Percentiles rank a stretch among this genome's conserved stretches.
Conservation (phyloP, 1,140 invertebrate genomes). For the Bombyx mori region ASM3026992v2 NC_085131.1:1508501-1509000, state of each 20-base stretch:
- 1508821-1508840: too few species aligned
- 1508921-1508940: too few species aligned
- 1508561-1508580: slow-evolving; percentile 60
- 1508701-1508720: slow-evolving; percentile 77
- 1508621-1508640: slow-evolving; percentile 55
- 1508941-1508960: too few species aligned
- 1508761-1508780: too few species aligned
- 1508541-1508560: slow-evolving; percentile 63
- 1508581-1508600: slow-evolving; percentile 58
- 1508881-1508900: too few species aligned
- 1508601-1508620: slow-evolving; percentile 68
- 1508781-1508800: too few species aligned
- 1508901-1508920: too few species aligned
- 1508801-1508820: too few species aligned
- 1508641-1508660: slow-evolving; percentile 40
- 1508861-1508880: too few species aligned
- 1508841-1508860: too few species aligned
- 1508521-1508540: slow-evolving; percentile 69
- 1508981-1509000: too few species aligned
- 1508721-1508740: slow-evolving; percentile 46
- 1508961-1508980: too few species aligned
- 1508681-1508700: slow-evolving; percentile 11
- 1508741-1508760: slow-evolving; percentile 3
- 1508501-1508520: slow-evolving; percentile 71
- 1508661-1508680: slow-evolving; percentile 52